Conservation (phyloP, 2,113 vertebrate species). For the Carassius gibelio region DNA sequence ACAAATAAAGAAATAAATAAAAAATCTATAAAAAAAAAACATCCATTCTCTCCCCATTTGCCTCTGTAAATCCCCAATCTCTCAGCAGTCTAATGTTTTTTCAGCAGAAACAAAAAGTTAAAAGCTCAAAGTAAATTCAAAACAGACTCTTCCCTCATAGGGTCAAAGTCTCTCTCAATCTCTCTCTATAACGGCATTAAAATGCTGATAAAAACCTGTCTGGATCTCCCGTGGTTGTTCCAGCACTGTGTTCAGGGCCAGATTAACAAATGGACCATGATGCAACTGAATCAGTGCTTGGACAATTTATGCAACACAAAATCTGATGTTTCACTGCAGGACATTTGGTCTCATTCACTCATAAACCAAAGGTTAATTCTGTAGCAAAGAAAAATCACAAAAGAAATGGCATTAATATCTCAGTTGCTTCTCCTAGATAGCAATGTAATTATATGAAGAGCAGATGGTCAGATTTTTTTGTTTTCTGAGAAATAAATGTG, state of each 20-base stretch:
- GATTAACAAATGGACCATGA: conserved; percentile 21
- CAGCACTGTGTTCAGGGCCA: conserved; percentile 31
- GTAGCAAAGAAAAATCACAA: neutral
- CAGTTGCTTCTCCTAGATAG: neutral
- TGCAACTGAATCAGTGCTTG: neutral
- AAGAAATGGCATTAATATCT: neutral
- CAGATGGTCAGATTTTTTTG: neutral
- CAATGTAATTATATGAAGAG: neutral
- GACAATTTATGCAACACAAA: conserved; percentile 19
- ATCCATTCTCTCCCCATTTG: neutral
- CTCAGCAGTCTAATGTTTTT: neutral
- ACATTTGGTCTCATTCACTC: conserved; percentile 4
- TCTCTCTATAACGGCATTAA: conserved; percentile 3
- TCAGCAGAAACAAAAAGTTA: neutral
- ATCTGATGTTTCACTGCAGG: neutral
- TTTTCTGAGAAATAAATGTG: neutral
- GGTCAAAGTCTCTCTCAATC: conserved; percentile 21
- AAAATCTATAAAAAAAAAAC: conserved; percentile 29
- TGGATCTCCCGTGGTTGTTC: conserved; percentile 2
- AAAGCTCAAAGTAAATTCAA: conserved; percentile 9
- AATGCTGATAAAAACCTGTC: conserved; percentile 29
- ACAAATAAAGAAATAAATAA: conserved; percentile 31
- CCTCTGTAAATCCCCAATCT: neutral
- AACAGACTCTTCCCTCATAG: conserved; percentile 20
- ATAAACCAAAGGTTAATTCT: conserved; percentile 15